A percentile compares a stretch with the other conserved stretches of the same genome.
Conservation (phyloP, 2,113 vertebrate species). For the Collichthys lucidus region DNA sequence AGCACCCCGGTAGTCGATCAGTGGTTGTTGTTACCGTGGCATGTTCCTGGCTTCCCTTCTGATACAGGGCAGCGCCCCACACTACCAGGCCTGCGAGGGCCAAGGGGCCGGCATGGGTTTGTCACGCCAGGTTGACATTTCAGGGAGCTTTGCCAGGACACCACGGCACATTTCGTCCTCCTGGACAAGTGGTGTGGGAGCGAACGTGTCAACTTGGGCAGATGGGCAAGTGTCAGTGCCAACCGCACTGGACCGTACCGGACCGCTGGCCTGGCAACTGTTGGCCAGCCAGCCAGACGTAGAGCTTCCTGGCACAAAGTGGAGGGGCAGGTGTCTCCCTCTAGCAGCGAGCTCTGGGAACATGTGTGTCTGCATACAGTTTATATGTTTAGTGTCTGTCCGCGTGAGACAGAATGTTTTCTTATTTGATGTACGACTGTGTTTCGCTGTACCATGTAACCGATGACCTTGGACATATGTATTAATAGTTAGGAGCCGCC, state of each 20-base stretch:
- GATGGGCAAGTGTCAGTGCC: slow-evolving; percentile 80
- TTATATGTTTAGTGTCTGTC: slow-evolving; percentile 5
- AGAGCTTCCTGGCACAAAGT: slow-evolving; percentile 71
- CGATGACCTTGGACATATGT: too few relatives aligned
- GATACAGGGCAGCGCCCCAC: slow-evolving; percentile 70
- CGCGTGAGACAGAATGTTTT: neutral
- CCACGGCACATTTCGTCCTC: slow-evolving; percentile 73
- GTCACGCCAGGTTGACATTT: slow-evolving; percentile 82
- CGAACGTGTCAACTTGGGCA: slow-evolving; percentile 77
- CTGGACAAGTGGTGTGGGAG: slow-evolving; percentile 81
- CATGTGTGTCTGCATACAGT: slow-evolving; percentile 20
- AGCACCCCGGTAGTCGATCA: slow-evolving; percentile 75
- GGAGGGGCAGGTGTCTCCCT: slow-evolving; percentile 75
- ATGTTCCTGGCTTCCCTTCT: slow-evolving; percentile 76
- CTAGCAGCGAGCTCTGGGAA: slow-evolving; percentile 51
- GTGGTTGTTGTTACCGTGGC: slow-evolving; percentile 75
- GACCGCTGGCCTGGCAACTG: slow-evolving; percentile 77
- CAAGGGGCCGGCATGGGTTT: slow-evolving; percentile 68
- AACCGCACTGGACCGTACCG: slow-evolving; percentile 76
- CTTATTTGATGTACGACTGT: too few relatives aligned
- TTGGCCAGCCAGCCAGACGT: slow-evolving; percentile 51
- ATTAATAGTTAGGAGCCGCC: too few relatives aligned
- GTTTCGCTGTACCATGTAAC: too few relatives aligned
- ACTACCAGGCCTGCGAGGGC: slow-evolving; percentile 61
- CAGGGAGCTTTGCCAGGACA: slow-evolving; percentile 79